Conservation (phyloP, 1,140 invertebrate species). For the Conus betulinus region DNA sequence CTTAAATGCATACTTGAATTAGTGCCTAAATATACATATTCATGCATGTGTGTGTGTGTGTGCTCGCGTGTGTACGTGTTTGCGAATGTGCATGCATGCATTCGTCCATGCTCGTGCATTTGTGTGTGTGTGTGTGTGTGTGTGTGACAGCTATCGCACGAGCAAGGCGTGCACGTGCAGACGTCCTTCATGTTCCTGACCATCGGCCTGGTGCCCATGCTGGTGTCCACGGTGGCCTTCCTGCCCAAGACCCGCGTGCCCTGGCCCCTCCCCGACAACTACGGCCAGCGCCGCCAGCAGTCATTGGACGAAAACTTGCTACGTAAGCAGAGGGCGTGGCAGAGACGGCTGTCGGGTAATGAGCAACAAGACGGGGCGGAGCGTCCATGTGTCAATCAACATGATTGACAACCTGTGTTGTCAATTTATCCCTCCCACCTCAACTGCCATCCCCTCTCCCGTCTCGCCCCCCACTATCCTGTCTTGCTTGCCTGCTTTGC, state of each 20-base stretch:
- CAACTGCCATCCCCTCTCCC: too few relatives aligned
- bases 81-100: neutral
- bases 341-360: conserved; percentile 50
- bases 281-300: conserved; percentile 55
- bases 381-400: neutral
- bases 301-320: conserved; percentile 51
- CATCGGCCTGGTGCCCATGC: conserved; percentile 63
- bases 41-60: neutral
- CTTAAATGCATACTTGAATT: neutral
- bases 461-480: too few relatives aligned
- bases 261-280: conserved; percentile 63
- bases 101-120: too few relatives aligned
- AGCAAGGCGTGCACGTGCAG: conserved; percentile 56
- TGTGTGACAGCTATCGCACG: conserved; percentile 51
- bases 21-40: neutral
- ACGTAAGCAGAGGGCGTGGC: conserved; percentile 54
- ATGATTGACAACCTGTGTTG: conserved; percentile 19
- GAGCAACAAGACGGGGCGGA: neutral
- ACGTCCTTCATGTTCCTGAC: conserved; percentile 71
- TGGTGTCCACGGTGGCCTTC: conserved; percentile 68
- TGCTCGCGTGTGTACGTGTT: neutral
- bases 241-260: conserved; percentile 66
- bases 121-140: neutral
- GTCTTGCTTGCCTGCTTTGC: too few relatives aligned
- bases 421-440: neutral